Evolutionary conservation across 2,113 vertebrate genomes (phyloP), one percentile per base, ranked within the genome.

Genomic region (Cephalophus harveyi): DNA sequence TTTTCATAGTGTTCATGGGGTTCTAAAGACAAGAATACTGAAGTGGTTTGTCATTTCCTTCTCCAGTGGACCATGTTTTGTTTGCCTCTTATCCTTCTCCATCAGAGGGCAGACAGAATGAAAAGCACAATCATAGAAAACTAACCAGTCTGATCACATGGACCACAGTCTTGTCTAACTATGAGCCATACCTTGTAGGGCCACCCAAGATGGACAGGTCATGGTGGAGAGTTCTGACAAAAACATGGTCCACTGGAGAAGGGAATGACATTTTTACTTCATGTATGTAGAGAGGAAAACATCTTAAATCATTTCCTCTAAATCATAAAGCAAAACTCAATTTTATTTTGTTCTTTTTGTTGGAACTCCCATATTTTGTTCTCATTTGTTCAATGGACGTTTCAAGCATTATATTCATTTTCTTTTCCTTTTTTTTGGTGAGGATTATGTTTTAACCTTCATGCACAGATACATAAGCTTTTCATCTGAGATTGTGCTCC

Each of bases 281-380:
- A 52, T n/a, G 92, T 55, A 21, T 19, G 30, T 25, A 55, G 52
- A 55, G 14, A 74, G 55, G 54, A 54, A 43, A 79, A 64, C 23
- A 90, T 46, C 28, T 50, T 54, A 79, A 55, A 94, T 54, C 27
- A 79, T 52, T 88, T 89, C 25, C 60, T n/a, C 46, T 46, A 93
- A 76, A 71, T 93, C 76, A 27, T 78, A 91, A 91, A 91, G 86
- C 40, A 91, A 96, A 94, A 33, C n/a, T 74, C 33, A 95, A 33
- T 93, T 94, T 98, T 10, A 88, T 90, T 92, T 95, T 50, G 28
- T 91, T 21, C 57, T 17, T 89, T 94, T 88, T 89, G 19, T 46
- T 36, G 78, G 16, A 92, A 88, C 57, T 83, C 46, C 64, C 50
- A 89, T 87, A 89, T 89, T 87, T 95, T 83, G 48, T 86, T 91